Conservation (phyloP, 2,797 vertebrate genomes). For the Hemitrygon akajei region DNA sequence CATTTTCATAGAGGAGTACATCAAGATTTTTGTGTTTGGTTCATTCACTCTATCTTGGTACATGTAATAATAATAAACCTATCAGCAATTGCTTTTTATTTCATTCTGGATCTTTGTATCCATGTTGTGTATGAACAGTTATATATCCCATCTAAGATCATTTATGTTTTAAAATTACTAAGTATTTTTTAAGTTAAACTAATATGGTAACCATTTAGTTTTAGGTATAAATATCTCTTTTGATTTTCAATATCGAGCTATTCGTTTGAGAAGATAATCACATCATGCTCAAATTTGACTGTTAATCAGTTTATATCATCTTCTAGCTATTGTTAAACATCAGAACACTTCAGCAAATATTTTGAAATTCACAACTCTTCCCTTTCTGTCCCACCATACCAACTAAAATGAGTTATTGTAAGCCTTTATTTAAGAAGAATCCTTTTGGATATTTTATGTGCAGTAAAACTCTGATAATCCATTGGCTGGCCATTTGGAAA, state of each 20-base stretch:
- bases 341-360: neutral
- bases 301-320: neutral
- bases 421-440: neutral
- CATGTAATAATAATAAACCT: too few relatives aligned
- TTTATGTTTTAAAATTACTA: neutral
- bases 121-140: neutral
- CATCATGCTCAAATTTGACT: neutral
- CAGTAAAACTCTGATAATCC: too few relatives aligned
- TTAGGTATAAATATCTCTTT: neutral
- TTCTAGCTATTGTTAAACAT: neutral
- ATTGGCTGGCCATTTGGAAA: too few relatives aligned
- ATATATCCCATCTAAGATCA: neutral
- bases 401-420: neutral
- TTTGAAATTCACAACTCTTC: neutral
- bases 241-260: neutral
- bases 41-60: too few relatives aligned
- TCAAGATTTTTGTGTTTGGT: too few relatives aligned
- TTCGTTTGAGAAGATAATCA: neutral
- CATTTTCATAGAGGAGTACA: too few relatives aligned
- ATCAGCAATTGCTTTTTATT: neutral
- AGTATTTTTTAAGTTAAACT: neutral
- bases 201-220: neutral
- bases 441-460: neutral
- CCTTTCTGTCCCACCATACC: neutral
- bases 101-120: neutral